Evolutionary conservation across 2,888 invertebrate genomes (phyloP), one percentile per base, ranked within the genome.

Genomic region (Rhodophaea formosa): DNA sequence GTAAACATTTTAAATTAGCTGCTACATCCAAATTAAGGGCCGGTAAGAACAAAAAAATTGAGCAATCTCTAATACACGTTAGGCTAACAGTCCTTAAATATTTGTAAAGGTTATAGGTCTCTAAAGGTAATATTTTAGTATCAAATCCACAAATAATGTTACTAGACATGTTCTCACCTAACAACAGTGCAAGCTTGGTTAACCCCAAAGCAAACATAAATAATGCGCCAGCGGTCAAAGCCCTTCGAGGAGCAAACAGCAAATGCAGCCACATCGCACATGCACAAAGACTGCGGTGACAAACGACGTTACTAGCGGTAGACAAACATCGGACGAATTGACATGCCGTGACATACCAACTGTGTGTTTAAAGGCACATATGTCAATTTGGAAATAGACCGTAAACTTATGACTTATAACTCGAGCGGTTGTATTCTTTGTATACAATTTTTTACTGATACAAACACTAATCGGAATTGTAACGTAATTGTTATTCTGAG

Each of bases 241-340:
- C 58, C 58, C 39, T n/a, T 44, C 53, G 16, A n/a, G 51, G 15
- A 32, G 30, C 56, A 61, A 59, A 62, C 60, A 52, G 16, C 45
- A 60, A 61, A 65, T 60, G 49, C 29, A 45, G 61, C 57, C 57
- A 56, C 60, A 66, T 66, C 61, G 62, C 57, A 58, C 58, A 66
- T 68, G 63, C 66, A 66, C 67, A 69, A 64, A 66, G 68, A 65
- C 61, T 23, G 29, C 14, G 12, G 16, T 29, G 12, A 35, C 51
- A 51, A 51, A 51, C 35, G 51, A 16, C 51, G 51, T 51, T 51
- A 51, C 51, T 23, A 35, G 51, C 15, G 35, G 35, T 32, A 7
- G 14, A 15, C 51, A 51, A 51, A 51, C 51, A 51, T 39, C 8
- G 15, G 10, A 32, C 16, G 16, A 51, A 51, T 51, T 35, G 51